Evolutionary conservation across 1,140 invertebrate species (phyloP).

Genomic region (Aradophagus sp.): DNA sequence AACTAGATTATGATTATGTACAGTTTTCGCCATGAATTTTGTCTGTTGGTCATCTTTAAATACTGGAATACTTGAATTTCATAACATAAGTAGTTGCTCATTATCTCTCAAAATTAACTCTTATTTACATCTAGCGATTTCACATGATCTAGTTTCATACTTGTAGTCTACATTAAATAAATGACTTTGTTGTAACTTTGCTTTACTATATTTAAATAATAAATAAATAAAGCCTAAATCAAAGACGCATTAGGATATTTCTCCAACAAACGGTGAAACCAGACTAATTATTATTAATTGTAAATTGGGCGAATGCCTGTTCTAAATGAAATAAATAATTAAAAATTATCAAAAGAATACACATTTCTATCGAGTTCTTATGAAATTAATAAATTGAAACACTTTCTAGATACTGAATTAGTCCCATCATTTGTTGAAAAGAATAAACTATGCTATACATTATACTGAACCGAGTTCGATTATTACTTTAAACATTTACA

Average conservation of each 20-base stretch:
- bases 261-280: constrained; percentile 15
- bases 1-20: constrained; percentile 46
- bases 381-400: no score
- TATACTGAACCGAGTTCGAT: neutral
- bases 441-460: no score
- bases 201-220: constrained; percentile 35
- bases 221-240: constrained; percentile 46
- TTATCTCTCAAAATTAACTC: constrained; percentile 4
- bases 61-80: constrained; percentile 24
- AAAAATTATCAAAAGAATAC: no score
- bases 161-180: constrained; percentile 30
- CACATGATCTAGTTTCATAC: constrained; percentile 41
- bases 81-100: constrained; percentile 1
- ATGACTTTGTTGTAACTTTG: constrained; percentile 36
- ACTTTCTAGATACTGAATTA: no score
- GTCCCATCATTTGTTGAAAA: no score
- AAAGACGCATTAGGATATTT: constrained; percentile 13
- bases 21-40: constrained; percentile 14
- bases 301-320: no score
- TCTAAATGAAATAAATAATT: no score
- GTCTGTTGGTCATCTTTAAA: constrained; percentile 14
- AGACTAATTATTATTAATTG: no score
- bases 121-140: constrained; percentile 25
- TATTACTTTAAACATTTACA: constrained; percentile 19
- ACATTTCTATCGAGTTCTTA: no score